Conservation (phyloP, 2,113 vertebrate species). For the Hystrix cristata region DNA sequence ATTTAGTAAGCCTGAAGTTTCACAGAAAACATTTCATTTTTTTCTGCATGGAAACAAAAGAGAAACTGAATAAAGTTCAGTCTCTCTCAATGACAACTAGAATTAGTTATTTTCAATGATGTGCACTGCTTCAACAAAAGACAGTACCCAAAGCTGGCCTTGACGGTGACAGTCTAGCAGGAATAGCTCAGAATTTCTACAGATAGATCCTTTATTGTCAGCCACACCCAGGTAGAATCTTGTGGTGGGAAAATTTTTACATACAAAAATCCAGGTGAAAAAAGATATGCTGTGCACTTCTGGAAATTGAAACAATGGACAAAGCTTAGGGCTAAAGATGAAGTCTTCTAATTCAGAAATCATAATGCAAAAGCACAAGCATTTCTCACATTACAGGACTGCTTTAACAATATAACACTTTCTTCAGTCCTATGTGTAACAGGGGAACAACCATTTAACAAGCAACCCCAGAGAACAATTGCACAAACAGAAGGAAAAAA, state of each 20-base stretch:
- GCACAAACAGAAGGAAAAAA: slow-evolving; percentile 50
- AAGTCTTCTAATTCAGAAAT: slow-evolving; percentile 1
- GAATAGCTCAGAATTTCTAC: not conserved
- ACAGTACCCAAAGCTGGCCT: not conserved
- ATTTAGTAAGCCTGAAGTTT: not conserved
- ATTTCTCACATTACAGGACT: not conserved
- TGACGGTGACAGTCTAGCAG: not conserved
- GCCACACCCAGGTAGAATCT: not conserved
- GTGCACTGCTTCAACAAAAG: not conserved
- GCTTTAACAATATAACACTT: slow-evolving; percentile 74
- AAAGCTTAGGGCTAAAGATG: not conserved
- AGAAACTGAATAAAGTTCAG: slow-evolving; percentile 1
- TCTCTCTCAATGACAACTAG: not conserved
- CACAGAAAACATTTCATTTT: not conserved
- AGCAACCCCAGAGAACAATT: slow-evolving; percentile 78
- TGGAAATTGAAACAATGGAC: not conserved
- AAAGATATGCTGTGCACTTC: not conserved
- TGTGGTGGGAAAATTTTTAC: not conserved
- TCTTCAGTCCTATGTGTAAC: slow-evolving; percentile 37
- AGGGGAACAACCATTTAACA: slow-evolving; percentile 35
- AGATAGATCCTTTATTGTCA: not conserved
- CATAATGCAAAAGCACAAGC: not conserved
- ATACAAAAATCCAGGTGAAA: not conserved
- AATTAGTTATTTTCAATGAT: not conserved
- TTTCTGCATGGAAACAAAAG: not conserved